Percentiles rank a stretch among this genome's conserved stretches.
These are phyloP conservation scores for Thalassophryne amazonica DNA, from an alignment of 2,797 vertebrate genomes.

Conservation along the genomic window DNA sequence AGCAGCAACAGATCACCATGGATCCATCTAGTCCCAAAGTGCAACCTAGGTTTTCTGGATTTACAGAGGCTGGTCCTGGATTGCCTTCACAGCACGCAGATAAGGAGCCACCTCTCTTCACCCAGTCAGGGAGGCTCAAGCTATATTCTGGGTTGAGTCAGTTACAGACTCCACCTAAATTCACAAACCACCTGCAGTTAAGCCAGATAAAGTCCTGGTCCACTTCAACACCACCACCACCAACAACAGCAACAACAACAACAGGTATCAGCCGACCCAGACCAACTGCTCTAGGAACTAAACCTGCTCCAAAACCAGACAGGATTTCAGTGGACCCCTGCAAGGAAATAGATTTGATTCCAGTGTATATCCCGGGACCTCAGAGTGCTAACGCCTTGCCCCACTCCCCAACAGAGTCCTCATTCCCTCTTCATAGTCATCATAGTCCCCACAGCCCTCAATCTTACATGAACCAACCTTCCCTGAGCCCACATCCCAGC, in stretches of 20 bases:
- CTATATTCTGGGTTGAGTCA: constrained; percentile 12
- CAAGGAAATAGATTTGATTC: constrained; percentile 55
- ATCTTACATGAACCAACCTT: constrained; percentile 32
- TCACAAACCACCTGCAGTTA: constrained; percentile 21
- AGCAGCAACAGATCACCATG: constrained; percentile 37
- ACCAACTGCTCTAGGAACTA: constrained; percentile 64
- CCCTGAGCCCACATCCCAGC: constrained; percentile 42
- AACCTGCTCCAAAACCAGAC: constrained; percentile 47
- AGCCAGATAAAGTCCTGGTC: constrained; percentile 23
- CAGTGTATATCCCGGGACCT: constrained; percentile 54
- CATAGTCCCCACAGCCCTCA: constrained; percentile 57
- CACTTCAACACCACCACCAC: constrained; percentile 37
- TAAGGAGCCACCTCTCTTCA: constrained; percentile 24
- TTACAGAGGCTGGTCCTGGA: constrained; percentile 13
- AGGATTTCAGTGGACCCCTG: constrained; percentile 40
- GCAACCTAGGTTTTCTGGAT: constrained; percentile 29
- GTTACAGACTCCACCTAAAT: constrained; percentile 17
- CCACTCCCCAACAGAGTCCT: constrained; percentile 68
- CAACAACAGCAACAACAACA: no score
- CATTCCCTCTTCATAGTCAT: constrained; percentile 52
- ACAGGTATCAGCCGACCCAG: constrained; percentile 70
- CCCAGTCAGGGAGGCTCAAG: constrained; percentile 10
- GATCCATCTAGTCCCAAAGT: constrained; percentile 42
- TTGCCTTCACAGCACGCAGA: constrained; percentile 42
- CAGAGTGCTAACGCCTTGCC: constrained; percentile 45